Conservation (phyloP, 2,888 invertebrate species). For the Xestia ashworthii region DNA sequence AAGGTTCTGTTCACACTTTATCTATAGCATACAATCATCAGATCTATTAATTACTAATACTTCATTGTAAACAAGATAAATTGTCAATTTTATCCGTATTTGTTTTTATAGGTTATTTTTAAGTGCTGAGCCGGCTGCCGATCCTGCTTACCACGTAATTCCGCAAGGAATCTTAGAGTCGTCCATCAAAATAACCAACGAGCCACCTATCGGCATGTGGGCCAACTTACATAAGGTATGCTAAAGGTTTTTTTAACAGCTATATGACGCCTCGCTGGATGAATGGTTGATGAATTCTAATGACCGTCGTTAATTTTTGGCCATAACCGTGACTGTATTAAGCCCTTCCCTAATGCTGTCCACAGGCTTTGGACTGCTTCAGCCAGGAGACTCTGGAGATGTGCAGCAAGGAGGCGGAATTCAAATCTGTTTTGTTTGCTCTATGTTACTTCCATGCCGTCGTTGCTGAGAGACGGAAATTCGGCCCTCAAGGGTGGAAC, state of each 20-base stretch:
- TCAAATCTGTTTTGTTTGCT: constrained; percentile 96
- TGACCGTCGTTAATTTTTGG: background rate
- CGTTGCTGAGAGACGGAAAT: constrained; percentile 97
- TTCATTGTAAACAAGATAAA: background rate
- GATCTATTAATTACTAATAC: background rate
- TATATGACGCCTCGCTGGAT: background rate
- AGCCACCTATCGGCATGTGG: constrained; percentile 98
- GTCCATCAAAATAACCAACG: constrained; percentile 98
- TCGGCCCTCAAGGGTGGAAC: constrained; percentile 98
- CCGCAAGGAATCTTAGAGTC: constrained; percentile 97
- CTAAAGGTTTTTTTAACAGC: background rate
- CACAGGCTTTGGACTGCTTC: constrained; percentile 95
- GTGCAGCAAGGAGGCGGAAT: constrained; percentile 98
- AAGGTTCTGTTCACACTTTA: too few species aligned
- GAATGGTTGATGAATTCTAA: too few species aligned
- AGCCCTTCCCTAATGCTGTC: constrained; percentile 13
- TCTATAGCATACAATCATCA: background rate
- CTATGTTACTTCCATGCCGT: constrained; percentile 99
- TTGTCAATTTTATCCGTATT: background rate
- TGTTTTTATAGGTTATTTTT: constrained; percentile 92
- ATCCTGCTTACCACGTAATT: constrained; percentile 92
- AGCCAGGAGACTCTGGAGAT: constrained; percentile 97
- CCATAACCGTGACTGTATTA: background rate
- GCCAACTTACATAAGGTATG: constrained; percentile 96
- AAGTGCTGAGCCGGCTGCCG: constrained; percentile 96